Conservation (phyloP, 2,797 vertebrate species). For the Catharus ustulatus region DNA sequence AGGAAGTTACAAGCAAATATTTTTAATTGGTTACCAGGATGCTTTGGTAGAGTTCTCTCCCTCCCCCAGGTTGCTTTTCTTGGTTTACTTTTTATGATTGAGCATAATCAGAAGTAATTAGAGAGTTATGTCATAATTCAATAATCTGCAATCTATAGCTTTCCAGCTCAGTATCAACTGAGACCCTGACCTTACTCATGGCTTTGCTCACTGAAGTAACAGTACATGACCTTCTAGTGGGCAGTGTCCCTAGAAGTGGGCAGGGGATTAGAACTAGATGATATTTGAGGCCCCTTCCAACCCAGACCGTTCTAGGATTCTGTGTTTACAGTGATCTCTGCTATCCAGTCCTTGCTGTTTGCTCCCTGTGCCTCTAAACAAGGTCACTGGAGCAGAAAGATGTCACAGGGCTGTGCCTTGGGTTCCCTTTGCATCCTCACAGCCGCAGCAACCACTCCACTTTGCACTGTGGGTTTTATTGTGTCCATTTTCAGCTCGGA, state of each 20-base stretch:
- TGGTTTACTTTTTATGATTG: neutral
- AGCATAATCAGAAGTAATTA: neutral
- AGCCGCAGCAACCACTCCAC: neutral
- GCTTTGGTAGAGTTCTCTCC: neutral
- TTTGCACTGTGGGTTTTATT: neutral
- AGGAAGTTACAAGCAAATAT: neutral
- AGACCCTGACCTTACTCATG: neutral
- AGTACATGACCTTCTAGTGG: too few species aligned
- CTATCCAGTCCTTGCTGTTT: neutral
- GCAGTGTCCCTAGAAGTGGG: rapidly evolving
- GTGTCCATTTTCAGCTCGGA: neutral
- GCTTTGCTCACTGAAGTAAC: neutral
- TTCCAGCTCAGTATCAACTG: neutral
- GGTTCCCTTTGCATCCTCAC: neutral
- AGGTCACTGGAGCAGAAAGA: rapidly evolving
- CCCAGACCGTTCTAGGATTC: neutral
- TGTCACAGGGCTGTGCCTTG: neutral
- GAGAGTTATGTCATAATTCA: neutral
- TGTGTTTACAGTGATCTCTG: neutral
- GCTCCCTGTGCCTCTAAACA: neutral
- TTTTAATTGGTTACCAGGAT: neutral
- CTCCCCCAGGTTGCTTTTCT: neutral
- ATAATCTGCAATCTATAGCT: neutral
- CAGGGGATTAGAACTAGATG: neutral
- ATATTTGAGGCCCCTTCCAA: neutral